Base-by-base conservation (phyloP, 2,113 vertebrate species). In the Planiliza haematocheilus region DNA sequence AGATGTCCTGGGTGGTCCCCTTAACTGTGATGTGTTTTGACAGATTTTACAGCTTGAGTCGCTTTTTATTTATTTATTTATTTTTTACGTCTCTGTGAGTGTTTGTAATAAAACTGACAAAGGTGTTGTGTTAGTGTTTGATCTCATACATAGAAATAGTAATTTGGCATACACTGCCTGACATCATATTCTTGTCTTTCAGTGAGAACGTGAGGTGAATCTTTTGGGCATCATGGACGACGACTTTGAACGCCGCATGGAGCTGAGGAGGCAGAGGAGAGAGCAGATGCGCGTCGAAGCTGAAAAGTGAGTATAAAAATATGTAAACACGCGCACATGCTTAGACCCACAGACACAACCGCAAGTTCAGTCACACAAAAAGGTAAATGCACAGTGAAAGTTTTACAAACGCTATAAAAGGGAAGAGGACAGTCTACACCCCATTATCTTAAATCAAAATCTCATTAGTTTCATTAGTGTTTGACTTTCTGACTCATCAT, bases 201-300 rank as follows among this genome's bases (percentile, higher is more conserved):
- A 92, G 90, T 65, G 58, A 83, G 14, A 66, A 83, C 73, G 57
- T 55, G 39, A 81, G 72, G 53, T 72, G 12, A 77, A 79, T 49
- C 75, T 77, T 70, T 62, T 37, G 52, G 74, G 51, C 80, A 91
- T 58, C 90, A 99, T 99, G 98, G 98, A 99, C 42, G 96, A 94
- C 12, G 91, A 99, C 87, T 97, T 98, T 92, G 97, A 99, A 77
- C 96, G 94, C 80, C 97, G 97, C 85, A 95, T 96, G 93, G 97
- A 99, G 53, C 95, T 95, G 70, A 96, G 97, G 91, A 98, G 97
- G 90, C 96, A 97, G 91, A 97, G 97, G 92, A 95, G 97, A 11
- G 97, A 99, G 86, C 97, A 98, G 92, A 98, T 97, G 95, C 95
- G 96, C 34, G 86, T 92, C 7, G 97, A 98, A 60, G 83, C 93